These are phyloP conservation scores for Drosophila mayri DNA, from an alignment of 1,140 invertebrate species.

Conservation along the genomic window DNA sequence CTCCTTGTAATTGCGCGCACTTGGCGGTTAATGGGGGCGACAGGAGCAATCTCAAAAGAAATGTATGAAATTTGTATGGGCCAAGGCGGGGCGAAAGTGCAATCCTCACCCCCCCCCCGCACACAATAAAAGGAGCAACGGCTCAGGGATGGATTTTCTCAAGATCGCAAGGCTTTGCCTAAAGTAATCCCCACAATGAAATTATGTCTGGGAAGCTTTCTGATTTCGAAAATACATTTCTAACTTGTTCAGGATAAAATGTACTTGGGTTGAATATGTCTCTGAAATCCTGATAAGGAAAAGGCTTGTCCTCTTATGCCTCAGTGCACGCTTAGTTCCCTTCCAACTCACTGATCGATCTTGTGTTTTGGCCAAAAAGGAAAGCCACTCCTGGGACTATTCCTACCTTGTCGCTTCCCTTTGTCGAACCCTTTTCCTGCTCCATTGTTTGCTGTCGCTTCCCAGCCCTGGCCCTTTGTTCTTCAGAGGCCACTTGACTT, in stretches of 20 bases:
- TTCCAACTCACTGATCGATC: slow-evolving; percentile 14
- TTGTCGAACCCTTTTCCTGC: background rate
- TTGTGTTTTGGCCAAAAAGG: slow-evolving; percentile 8
- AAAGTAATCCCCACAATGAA: background rate
- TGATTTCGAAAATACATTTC: background rate
- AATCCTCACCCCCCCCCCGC: slow-evolving; percentile 27
- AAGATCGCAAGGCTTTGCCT: background rate
- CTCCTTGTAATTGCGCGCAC: slow-evolving; percentile 73
- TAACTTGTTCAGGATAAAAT: background rate
- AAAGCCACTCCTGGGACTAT: background rate
- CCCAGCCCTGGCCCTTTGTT: slow-evolving; percentile 20
- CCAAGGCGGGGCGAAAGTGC: slow-evolving; percentile 66
- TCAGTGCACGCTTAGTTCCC: background rate
- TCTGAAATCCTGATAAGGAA: no score
- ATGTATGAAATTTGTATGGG: slow-evolving; percentile 79
- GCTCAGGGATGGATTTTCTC: slow-evolving; percentile 24
- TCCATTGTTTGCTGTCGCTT: slow-evolving; percentile 19
- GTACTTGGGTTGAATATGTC: background rate
- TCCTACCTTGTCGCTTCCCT: background rate
- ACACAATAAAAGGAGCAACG: slow-evolving; percentile 31
- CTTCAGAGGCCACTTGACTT: slow-evolving; percentile 30
- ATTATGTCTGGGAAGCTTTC: background rate
- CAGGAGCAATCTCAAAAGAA: slow-evolving; percentile 77
- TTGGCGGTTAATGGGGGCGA: slow-evolving; percentile 78
- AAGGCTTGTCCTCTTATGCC: background rate